phyloP scores from a whole-genome alignment of 1,140 invertebrate genomes.

The Globodera rostochiensis region DNA sequence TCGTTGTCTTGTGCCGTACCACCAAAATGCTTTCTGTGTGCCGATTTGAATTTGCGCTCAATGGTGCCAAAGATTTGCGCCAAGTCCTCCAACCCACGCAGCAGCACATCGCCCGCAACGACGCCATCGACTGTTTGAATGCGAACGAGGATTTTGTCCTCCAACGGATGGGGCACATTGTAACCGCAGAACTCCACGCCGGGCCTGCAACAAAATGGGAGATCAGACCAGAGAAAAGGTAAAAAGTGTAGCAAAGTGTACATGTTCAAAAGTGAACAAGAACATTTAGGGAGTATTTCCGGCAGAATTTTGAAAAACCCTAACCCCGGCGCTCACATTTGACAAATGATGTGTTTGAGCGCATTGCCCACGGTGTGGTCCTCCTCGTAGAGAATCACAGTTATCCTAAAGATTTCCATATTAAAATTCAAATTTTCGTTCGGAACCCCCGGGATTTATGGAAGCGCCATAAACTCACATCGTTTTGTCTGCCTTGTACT shows the following conservation, averaged over 20 bases:
- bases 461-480: neutral
- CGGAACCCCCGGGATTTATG: neutral
- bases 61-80: slow-evolving; percentile 31
- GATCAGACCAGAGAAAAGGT: no score
- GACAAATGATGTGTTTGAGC: slow-evolving; percentile 57
- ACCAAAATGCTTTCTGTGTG: slow-evolving; percentile 27
- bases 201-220: slow-evolving; percentile 45
- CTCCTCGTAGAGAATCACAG: slow-evolving; percentile 55
- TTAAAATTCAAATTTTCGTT: neutral
- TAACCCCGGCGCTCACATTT: slow-evolving; percentile 41
- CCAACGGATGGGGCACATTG: slow-evolving; percentile 61
- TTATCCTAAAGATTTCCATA: slow-evolving; percentile 25
- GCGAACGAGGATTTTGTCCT: slow-evolving; percentile 60
- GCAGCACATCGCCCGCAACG: slow-evolving; percentile 39
- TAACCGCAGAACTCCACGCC: slow-evolving; percentile 62
- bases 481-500: slow-evolving; percentile 43
- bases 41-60: slow-evolving; percentile 35
- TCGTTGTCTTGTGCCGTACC: neutral
- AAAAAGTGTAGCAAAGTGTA: no score
- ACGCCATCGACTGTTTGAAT: slow-evolving; percentile 49
- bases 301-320: no score
- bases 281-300: no score
- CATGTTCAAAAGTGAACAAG: no score
- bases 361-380: slow-evolving; percentile 62
- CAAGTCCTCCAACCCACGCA: slow-evolving; percentile 32